A percentile compares a stretch with the other conserved stretches of the same genome.
Evolutionary conservation across 2,113 vertebrate genomes (phyloP).

Genomic region (Elgaria multicarinata): DNA sequence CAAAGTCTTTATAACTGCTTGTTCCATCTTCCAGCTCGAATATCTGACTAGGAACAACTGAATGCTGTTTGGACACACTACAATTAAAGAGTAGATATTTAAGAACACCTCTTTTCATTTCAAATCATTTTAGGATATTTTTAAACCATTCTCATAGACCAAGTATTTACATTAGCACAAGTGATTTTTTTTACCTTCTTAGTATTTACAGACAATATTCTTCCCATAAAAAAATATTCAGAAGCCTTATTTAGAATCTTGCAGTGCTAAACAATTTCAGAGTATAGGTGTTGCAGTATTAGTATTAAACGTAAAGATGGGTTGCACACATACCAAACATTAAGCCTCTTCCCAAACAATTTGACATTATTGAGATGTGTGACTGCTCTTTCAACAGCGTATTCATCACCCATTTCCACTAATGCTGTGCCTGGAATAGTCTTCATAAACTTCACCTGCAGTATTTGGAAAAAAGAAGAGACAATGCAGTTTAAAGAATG

Average conservation of each 20-base stretch:
- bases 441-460: conserved; percentile 98
- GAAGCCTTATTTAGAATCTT: background rate
- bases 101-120: background rate
- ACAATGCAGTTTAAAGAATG: conserved; percentile 13
- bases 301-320: conserved; percentile 25
- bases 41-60: conserved; percentile 96
- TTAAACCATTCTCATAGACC: background rate
- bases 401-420: conserved; percentile 98
- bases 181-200: background rate
- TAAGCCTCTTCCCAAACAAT: conserved; percentile 95
- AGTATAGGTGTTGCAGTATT: background rate
- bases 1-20: conserved; percentile 97
- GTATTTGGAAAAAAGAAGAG: background rate
- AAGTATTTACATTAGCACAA: background rate
- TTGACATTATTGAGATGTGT: conserved; percentile 98
- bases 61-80: conserved; percentile 95
- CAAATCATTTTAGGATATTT: background rate
- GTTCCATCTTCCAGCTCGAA: conserved; percentile 94
- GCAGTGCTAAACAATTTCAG: background rate
- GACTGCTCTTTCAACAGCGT: conserved; percentile 95
- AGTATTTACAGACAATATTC: background rate
- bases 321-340: conserved; percentile 87
- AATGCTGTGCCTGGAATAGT: conserved; percentile 95
- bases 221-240: background rate
- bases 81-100: conserved; percentile 50